Conservation (phyloP, 1,140 invertebrate species). For the Pectinophora gossypiella region DNA sequence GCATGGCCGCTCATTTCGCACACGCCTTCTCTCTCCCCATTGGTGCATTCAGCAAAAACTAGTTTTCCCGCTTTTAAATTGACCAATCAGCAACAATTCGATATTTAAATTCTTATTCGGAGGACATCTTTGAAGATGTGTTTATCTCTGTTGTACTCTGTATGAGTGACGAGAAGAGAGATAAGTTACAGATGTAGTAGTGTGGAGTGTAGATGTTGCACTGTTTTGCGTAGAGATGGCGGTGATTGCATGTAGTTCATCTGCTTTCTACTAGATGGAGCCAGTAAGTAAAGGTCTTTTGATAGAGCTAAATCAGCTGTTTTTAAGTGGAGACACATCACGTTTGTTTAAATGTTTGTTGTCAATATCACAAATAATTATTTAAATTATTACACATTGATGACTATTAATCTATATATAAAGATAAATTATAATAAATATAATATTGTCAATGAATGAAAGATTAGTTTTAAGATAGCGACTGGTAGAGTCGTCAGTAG, state of each 20-base stretch:
- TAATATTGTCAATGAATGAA: no score
- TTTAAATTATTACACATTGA: no score
- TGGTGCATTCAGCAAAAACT: constrained; percentile 45
- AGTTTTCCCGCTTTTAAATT: constrained; percentile 29
- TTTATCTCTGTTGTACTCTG: constrained; percentile 38
- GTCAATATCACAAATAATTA: no score
- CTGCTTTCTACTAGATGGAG: constrained; percentile 30
- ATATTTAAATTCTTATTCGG: constrained; percentile 32
- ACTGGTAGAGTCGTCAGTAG: no score
- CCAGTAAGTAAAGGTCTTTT: constrained; percentile 4
- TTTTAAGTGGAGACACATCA: constrained; percentile 14
- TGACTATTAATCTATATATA: no score
- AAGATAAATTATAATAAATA: no score
- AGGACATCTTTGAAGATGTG: constrained; percentile 32
- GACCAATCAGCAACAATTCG: constrained; percentile 46
- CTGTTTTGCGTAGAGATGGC: constrained; percentile 41
- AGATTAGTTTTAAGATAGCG: no score
- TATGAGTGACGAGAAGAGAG: constrained; percentile 35
- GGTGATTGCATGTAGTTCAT: constrained; percentile 32
- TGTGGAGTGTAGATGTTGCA: constrained; percentile 19
- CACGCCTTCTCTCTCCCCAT: constrained; percentile 37
- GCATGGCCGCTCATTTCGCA: constrained; percentile 52
- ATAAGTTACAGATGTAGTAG: constrained; percentile 26
- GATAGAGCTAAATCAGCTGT: constrained; percentile 25
- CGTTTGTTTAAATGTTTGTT: no score